Base-by-base conservation (phyloP, 2,797 vertebrate species). In the Falco concolor region DNA sequence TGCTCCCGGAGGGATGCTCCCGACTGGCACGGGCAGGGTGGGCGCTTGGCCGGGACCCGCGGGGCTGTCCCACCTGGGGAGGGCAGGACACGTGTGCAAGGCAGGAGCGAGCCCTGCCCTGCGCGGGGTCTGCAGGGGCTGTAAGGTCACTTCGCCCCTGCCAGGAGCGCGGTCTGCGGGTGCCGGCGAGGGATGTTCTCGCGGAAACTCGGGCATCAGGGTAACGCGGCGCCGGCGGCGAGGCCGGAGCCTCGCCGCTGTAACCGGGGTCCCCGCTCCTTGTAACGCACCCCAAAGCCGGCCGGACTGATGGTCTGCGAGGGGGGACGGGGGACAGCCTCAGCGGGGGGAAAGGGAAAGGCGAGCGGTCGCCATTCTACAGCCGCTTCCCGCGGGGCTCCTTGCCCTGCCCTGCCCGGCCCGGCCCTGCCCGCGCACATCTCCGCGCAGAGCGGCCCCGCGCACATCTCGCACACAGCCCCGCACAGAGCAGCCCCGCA, bases 61-160 rank as follows among this genome's bases (percentile, higher is more conserved):
- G 3, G 15, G 30, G 64, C 53, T 5, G 11, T 52, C 81, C 86
- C 9, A 2, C 1, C 2, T 1, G 16, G 25, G 25, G 22, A 63
- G 44, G 44, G 47, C 54, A 45, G 53, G 12, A 59, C 25, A 21
- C 2, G 4, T 28, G 44, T n/a, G 30, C 24, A 10, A 30, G 36
- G 60, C 38, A 42, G 65, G 30, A 70, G 7, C 10, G 34, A 28
- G 9, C 52, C 23, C 36, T n/a, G 19, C 16, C 40, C 30, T 11
- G 18, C 22, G 72, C 8, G 8, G 60, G 4, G 30, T 54, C 45
- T 27, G 7, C 32, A 34, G 36, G 36, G 25, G 65, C 34, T 23
- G 38, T 19, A 1, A 5, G 7, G 3, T 6, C 49, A 6, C 32
- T 20, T 18, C 7, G 6, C 32, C 54, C 25, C 30, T 8, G 2